Conservation (phyloP, 2,113 vertebrate species). For the Equus przewalskii region DNA sequence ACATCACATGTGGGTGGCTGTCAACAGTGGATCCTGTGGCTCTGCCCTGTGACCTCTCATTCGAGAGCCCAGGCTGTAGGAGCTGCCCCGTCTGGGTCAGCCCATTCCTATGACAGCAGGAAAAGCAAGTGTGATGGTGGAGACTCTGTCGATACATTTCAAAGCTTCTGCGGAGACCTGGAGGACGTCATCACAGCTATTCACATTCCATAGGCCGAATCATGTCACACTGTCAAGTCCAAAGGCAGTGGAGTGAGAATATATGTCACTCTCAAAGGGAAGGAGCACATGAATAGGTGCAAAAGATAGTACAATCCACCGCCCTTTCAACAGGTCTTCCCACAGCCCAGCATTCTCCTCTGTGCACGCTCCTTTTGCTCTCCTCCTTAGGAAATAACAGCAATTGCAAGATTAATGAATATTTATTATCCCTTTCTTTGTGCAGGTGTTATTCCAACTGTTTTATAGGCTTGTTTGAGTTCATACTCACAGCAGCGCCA, state of each 20-base stretch:
- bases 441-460: neutral
- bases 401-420: neutral
- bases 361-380: neutral
- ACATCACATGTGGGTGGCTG: neutral
- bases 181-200: rapidly evolving
- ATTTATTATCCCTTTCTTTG: neutral
- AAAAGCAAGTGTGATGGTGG: rapidly evolving
- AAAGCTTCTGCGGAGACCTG: neutral
- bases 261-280: neutral
- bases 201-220: neutral
- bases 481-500: neutral
- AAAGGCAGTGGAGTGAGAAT: neutral
- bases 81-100: neutral
- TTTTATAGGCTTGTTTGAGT: neutral
- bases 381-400: neutral
- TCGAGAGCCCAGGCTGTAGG: neutral
- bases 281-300: rapidly evolving
- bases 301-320: rapidly evolving
- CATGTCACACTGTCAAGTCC: no score
- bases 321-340: neutral
- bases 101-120: neutral
- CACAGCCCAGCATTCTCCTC: neutral
- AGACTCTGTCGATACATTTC: neutral
- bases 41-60: neutral
- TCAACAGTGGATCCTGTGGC: rapidly evolving